Conservation (phyloP, 1,140 invertebrate species). For the Hesperophylax magnus region DNA sequence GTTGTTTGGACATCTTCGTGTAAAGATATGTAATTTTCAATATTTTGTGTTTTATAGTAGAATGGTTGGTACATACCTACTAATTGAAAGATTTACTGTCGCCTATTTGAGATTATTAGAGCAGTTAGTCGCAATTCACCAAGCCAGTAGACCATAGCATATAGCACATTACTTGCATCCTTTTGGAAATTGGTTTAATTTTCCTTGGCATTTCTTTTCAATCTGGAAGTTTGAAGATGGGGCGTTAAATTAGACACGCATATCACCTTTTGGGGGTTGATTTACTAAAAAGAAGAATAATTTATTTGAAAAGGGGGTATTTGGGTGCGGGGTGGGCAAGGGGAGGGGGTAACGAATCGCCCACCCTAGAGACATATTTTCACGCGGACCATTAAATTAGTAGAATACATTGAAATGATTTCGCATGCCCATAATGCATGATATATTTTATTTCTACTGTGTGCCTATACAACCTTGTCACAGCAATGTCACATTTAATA, state of each 20-base stretch:
- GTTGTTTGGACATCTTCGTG: too few species aligned
- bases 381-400: slow-evolving; percentile 23
- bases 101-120: too few species aligned
- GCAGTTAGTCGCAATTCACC: too few species aligned
- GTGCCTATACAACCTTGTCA: not conserved
- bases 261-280: slow-evolving; percentile 26
- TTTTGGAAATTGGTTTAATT: too few species aligned
- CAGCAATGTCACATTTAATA: not conserved
- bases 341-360: slow-evolving; percentile 3
- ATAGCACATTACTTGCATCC: too few species aligned
- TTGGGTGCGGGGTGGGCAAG: not conserved
- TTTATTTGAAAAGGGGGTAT: slow-evolving; percentile 14
- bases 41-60: too few species aligned
- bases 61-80: too few species aligned
- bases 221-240: not conserved
- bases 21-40: too few species aligned
- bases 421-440: not conserved
- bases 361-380: slow-evolving; percentile 27
- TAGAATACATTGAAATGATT: slow-evolving; percentile 27
- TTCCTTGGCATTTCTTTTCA: too few species aligned
- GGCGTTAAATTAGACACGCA: slow-evolving; percentile 21
- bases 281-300: slow-evolving; percentile 24
- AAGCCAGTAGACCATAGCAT: too few species aligned
- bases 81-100: too few species aligned
- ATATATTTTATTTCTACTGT: not conserved